Evolutionary conservation across 2,888 invertebrate species (phyloP), one percentile per base, ranked within the genome.

Genomic region (Psylliodes chrysocephalus): DNA sequence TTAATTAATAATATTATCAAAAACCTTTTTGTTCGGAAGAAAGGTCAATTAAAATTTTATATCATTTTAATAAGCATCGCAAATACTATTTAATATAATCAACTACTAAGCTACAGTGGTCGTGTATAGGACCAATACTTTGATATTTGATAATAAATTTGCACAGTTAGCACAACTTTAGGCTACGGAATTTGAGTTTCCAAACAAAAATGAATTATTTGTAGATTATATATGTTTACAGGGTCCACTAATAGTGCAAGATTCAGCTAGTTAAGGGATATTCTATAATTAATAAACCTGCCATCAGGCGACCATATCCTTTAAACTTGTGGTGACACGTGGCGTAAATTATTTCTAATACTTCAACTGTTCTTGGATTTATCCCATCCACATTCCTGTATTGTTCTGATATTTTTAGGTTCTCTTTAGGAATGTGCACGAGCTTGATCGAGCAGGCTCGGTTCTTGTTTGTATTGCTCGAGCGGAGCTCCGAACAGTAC

Each of bases 81-180:
- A 28, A 30, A 28, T 49, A 28, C 30, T 28, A 30, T 15, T 49
- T 49, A 49, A 49, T 49, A 15, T 1, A 1, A 1, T 28, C 28
- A 49, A 49, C 30, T 49, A 17, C 49, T 12, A 46, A 49, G 49
- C 49, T 49, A 49, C 28, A 28, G 28, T 49, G 49, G 49, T 49
- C 28, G n/a, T 49, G 12, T 49, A 28, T 17, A 28, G 30, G 28
- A 49, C 49, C 49, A 49, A 49, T 14, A 15, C 8, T 49, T 49
- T 49, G 49, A 49, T 49, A 49, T 28, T 47, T 49, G 14, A 47
- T 47, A 8, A 22, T 25, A 12, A 47, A 47, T 7, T 25, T 47
- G 47, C 47, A 47, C 25, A 49, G 17, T 12, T 49, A 28, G 49
- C 49, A 49, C 49, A 25, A 49, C 17, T 17, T 49, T 28, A 49